Percentiles rank a stretch among this genome's conserved stretches.
Conservation (phyloP, 2,113 vertebrate species). For the Carassius carassius region DNA sequence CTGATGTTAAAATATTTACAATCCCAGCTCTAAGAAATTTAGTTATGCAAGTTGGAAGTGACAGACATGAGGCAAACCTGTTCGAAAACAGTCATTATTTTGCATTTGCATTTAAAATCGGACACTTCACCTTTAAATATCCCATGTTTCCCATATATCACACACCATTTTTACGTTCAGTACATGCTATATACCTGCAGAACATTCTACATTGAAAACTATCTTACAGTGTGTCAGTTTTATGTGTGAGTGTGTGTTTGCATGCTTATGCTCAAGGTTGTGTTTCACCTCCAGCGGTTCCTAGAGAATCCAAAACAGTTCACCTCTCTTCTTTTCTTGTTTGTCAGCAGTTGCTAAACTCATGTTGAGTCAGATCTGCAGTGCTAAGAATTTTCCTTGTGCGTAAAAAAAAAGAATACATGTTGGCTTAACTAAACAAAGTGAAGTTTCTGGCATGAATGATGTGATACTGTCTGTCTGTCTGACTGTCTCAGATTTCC, state of each 20-base stretch:
- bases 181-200: background rate
- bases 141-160: background rate
- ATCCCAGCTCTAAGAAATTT: background rate
- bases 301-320: conserved; percentile 22
- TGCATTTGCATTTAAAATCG: background rate
- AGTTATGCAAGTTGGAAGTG: background rate
- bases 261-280: background rate
- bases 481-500: background rate
- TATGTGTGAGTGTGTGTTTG: background rate
- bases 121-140: background rate
- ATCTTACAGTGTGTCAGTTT: background rate
- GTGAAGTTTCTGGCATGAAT: background rate
- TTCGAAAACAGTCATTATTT: background rate
- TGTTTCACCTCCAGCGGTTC: conserved; percentile 24
- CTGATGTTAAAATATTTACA: background rate
- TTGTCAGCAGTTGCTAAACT: conserved; percentile 52
- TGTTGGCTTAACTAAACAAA: background rate
- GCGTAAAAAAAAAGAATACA: background rate
- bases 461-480: no score
- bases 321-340: conserved; percentile 29
- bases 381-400: conserved; percentile 44
- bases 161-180: background rate
- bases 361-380: conserved; percentile 42
- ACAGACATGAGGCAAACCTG: background rate
- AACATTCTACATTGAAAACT: background rate